phyloP scores from a whole-genome alignment of 2,113 vertebrate species.

The Amia ocellicauda region DNA sequence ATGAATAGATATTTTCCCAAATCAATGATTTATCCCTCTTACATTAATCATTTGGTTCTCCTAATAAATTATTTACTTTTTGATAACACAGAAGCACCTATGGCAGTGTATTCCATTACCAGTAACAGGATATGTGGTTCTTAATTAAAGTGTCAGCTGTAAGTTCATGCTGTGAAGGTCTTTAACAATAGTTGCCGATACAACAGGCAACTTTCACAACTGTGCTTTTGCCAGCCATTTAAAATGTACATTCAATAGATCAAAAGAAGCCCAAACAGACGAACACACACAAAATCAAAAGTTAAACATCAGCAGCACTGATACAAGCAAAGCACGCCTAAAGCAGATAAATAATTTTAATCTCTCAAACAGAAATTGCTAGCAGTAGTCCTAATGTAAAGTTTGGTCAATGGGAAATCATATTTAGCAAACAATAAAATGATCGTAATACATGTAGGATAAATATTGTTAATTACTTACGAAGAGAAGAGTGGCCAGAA shows the following conservation, averaged over 20 bases:
- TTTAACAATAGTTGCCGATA: constrained; percentile 27
- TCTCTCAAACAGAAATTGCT: too few relatives aligned
- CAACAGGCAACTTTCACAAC: constrained; percentile 36
- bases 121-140: constrained; percentile 22
- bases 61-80: neutral
- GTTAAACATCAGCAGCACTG: too few relatives aligned
- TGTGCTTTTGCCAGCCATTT: constrained; percentile 41
- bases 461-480: too few relatives aligned
- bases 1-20: constrained; percentile 19
- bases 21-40: constrained; percentile 35
- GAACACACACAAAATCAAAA: too few relatives aligned
- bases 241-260: constrained; percentile 37
- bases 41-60: constrained; percentile 37
- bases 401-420: too few relatives aligned
- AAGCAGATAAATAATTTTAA: too few relatives aligned
- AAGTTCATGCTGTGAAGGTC: constrained; percentile 27
- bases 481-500: too few relatives aligned
- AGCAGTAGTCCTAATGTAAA: too few relatives aligned
- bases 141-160: constrained; percentile 31
- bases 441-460: too few relatives aligned
- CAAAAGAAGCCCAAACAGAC: too few relatives aligned
- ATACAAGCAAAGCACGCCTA: too few relatives aligned
- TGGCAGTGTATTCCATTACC: constrained; percentile 35
- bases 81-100: constrained; percentile 25
- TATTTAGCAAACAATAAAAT: too few relatives aligned